phyloP scores from a whole-genome alignment of 2,113 vertebrate genomes.

The Coptodon rendalli region DNA sequence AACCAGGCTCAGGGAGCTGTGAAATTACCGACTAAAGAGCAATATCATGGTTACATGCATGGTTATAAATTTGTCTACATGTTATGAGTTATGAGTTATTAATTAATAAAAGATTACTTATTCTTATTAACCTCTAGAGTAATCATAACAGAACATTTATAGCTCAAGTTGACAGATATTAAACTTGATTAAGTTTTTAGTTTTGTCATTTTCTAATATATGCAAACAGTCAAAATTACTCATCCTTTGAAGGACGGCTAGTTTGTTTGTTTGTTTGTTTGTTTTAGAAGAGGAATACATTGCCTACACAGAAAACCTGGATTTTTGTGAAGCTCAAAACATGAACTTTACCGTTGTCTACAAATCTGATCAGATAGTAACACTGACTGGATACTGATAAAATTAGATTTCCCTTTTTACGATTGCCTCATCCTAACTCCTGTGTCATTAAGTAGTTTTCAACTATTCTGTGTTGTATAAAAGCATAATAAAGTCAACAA shows the following conservation, averaged over 20 bases:
- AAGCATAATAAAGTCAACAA: background rate
- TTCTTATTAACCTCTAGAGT: background rate
- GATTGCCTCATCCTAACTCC: background rate
- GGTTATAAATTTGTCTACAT: background rate
- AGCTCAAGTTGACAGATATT: background rate
- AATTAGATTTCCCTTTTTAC: background rate
- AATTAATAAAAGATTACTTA: background rate
- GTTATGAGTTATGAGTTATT: background rate
- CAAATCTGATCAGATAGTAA: background rate
- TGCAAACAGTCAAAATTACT: background rate
- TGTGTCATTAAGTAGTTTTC: background rate
- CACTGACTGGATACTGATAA: background rate
- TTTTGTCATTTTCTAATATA: background rate
- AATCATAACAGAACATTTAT: background rate
- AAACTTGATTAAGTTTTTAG: background rate
- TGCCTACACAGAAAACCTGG: background rate
- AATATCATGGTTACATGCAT: background rate
- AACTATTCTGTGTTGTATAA: background rate
- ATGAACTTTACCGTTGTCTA: background rate
- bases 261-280: fast-evolving
- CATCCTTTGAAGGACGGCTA: background rate
- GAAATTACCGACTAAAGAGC: background rate
- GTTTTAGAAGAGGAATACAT: background rate
- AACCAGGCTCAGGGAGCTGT: background rate
- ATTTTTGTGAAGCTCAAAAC: background rate